Percentiles rank a stretch among this genome's conserved stretches.
Conservation (phyloP, 2,888 invertebrate genomes). For the Eupithecia vulgata region DNA sequence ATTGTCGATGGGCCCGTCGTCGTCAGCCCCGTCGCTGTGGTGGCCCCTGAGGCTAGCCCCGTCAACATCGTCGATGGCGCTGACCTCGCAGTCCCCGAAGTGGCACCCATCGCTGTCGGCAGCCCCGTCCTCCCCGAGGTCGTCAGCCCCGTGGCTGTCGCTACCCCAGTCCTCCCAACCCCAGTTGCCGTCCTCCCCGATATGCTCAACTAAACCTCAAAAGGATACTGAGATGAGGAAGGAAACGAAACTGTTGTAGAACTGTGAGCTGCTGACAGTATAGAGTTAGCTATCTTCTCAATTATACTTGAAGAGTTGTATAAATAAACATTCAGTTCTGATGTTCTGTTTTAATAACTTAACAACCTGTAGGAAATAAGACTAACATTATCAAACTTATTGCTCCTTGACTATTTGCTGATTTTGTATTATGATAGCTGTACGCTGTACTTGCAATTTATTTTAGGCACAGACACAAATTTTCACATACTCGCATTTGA, state of each 20-base stretch:
- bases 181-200: slow-evolving; percentile 43
- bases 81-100: slow-evolving; percentile 22
- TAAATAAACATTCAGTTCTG: slow-evolving; percentile 40
- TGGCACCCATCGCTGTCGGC: slow-evolving; percentile 36
- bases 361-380: neutral
- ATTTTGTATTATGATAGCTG: too few species aligned
- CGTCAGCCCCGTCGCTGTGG: slow-evolving; percentile 34
- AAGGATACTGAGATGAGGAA: slow-evolving; percentile 19
- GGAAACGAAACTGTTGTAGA: slow-evolving; percentile 17
- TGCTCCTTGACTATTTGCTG: neutral
- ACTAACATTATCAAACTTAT: neutral
- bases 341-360: neutral
- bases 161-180: slow-evolving; percentile 30
- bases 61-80: slow-evolving; percentile 25
- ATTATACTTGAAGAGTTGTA: slow-evolving; percentile 33
- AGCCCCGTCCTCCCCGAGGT: slow-evolving; percentile 31
- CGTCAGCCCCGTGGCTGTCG: slow-evolving; percentile 32
- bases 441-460: too few species aligned
- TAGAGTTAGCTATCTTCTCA: slow-evolving; percentile 28
- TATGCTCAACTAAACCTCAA: slow-evolving; percentile 43
- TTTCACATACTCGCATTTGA: too few species aligned
- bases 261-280: slow-evolving; percentile 31
- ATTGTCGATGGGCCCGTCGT: slow-evolving; percentile 16
- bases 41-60: slow-evolving; percentile 24
- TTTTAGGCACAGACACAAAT: too few species aligned